Percentiles rank a stretch among this genome's conserved stretches.
phyloP scores from a whole-genome alignment of 2,113 vertebrate species.

The Thalassarche chlororhynchos region DNA sequence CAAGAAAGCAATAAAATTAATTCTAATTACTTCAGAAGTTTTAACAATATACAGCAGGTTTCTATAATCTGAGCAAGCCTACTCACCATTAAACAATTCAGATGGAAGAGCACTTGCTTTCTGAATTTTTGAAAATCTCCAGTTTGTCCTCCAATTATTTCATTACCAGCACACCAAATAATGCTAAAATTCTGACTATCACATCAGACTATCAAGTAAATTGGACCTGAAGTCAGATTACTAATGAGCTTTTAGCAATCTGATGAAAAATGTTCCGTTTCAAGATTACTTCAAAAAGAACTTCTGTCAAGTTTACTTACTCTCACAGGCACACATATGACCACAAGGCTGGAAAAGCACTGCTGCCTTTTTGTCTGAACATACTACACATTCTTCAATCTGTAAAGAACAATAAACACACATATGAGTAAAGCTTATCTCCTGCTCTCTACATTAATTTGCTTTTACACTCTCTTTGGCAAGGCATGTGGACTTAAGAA shows the following conservation, averaged over 20 bases:
- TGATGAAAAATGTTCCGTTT: neutral
- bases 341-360: slow-evolving; percentile 98
- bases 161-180: neutral
- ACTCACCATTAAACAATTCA: neutral
- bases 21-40: neutral
- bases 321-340: slow-evolving; percentile 99
- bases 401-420: slow-evolving; percentile 40
- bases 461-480: neutral
- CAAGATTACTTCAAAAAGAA: neutral
- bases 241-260: neutral
- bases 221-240: neutral
- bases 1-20: neutral
- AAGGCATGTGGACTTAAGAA: neutral
- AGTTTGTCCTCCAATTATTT: neutral
- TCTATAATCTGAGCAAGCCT: neutral
- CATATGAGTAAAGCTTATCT: neutral
- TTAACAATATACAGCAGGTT: neutral
- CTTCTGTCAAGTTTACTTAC: slow-evolving; percentile 80
- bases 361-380: slow-evolving; percentile 98
- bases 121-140: neutral
- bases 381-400: slow-evolving; percentile 99
- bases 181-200: neutral
- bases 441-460: neutral
- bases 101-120: neutral
- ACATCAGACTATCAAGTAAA: neutral